A percentile compares a stretch with the other conserved stretches of the same genome.
phyloP scores from a whole-genome alignment of 2,888 invertebrate species.

The Melanostoma scalare region DNA sequence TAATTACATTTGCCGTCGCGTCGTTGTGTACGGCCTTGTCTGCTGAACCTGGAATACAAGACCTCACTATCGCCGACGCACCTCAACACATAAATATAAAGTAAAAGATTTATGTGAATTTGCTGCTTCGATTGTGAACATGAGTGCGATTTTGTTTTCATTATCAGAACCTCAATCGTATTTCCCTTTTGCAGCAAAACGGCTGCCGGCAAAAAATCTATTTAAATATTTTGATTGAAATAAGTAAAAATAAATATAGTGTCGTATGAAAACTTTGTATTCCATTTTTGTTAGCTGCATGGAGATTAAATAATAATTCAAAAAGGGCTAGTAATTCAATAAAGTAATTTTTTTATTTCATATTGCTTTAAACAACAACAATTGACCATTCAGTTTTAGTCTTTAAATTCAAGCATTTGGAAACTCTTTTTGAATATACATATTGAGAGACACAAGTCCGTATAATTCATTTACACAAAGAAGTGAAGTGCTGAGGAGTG shows the following conservation, averaged over 20 bases:
- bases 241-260: conserved; percentile 28
- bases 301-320: too few species aligned
- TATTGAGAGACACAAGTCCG: too few species aligned
- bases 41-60: not conserved
- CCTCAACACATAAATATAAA: conserved; percentile 45
- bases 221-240: conserved; percentile 68
- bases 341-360: too few species aligned
- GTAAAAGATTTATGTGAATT: conserved; percentile 61
- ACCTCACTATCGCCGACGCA: conserved; percentile 32
- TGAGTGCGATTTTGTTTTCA: conserved; percentile 29
- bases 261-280: conserved; percentile 32
- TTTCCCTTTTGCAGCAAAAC: conserved; percentile 34
- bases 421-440: too few species aligned
- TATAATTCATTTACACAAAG: too few species aligned
- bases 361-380: too few species aligned
- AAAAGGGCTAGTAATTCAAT: too few species aligned
- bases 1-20: conserved; percentile 54
- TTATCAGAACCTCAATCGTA: conserved; percentile 34
- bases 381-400: too few species aligned
- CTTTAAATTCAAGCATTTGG: too few species aligned
- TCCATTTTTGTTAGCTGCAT: not conserved
- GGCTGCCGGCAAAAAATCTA: conserved; percentile 25
- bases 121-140: conserved; percentile 43
- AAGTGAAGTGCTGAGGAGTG: too few species aligned
- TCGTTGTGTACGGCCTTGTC: conserved; percentile 31